Conservation (phyloP, 1,140 invertebrate genomes). For the Melitaea cinxia region DNA sequence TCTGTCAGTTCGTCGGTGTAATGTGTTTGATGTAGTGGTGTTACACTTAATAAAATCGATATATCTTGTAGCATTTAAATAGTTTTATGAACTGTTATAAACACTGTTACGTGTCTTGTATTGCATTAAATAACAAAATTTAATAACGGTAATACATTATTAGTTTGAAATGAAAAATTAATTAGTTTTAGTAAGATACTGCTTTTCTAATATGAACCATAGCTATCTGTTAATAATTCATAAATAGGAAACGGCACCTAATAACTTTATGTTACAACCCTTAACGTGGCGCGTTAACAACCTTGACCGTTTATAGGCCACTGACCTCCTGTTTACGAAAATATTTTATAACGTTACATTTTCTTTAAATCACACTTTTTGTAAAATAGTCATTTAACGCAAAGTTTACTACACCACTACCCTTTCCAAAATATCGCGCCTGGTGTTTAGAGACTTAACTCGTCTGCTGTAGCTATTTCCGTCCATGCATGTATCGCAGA, state of each 20-base stretch:
- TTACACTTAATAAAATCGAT: conserved; percentile 25
- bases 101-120: not conserved
- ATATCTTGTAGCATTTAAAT: conserved; percentile 12
- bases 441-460: conserved; percentile 45
- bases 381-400: not conserved
- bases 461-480: conserved; percentile 73
- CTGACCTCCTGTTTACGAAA: conserved; percentile 45
- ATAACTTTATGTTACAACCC: conserved; percentile 29
- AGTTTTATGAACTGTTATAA: conserved; percentile 2
- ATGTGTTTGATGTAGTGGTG: conserved; percentile 15
- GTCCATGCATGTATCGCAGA: conserved; percentile 51
- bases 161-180: too few relatives aligned
- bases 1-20: conserved; percentile 23
- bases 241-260: not conserved
- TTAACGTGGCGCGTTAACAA: conserved; percentile 37
- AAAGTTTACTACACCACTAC: conserved; percentile 70
- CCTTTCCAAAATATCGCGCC: conserved; percentile 71
- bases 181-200: too few relatives aligned
- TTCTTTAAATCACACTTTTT: not conserved
- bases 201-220: too few relatives aligned
- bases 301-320: conserved; percentile 67
- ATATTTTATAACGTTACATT: not conserved
- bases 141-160: too few relatives aligned
- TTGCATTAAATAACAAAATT: not conserved
- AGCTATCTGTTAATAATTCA: too few relatives aligned